Evolutionary conservation across 2,888 invertebrate species (phyloP).

Genomic region (Buathra laborator): DNA sequence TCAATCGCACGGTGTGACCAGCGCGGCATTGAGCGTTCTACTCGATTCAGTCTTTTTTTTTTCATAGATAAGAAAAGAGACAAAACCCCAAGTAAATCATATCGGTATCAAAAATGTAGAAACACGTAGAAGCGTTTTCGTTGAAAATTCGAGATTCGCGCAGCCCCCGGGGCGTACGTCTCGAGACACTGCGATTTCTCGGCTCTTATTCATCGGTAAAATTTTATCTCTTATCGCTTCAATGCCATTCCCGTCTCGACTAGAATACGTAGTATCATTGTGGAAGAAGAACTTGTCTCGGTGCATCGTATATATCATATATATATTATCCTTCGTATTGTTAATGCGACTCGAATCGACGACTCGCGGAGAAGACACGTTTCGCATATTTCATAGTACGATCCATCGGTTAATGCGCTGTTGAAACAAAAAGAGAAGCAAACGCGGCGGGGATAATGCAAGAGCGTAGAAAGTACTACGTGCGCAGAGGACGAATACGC

Average conservation of each 20-base stretch:
- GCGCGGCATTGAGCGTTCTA: slow-evolving; percentile 35
- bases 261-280: background rate
- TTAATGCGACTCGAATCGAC: slow-evolving; percentile 2
- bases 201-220: background rate
- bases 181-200: background rate
- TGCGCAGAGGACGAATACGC: slow-evolving; percentile 18
- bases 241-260: background rate
- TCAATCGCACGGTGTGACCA: slow-evolving; percentile 39
- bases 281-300: background rate
- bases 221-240: slow-evolving; percentile 1
- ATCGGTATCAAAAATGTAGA: slow-evolving; percentile 1
- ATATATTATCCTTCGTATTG: background rate
- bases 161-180: background rate
- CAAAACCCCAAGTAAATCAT: background rate
- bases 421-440: slow-evolving; percentile 33
- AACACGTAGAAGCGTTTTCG: background rate
- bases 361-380: background rate
- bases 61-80: background rate
- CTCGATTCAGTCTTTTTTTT: slow-evolving; percentile 17
- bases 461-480: background rate
- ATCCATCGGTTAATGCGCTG: slow-evolving; percentile 32
- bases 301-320: background rate
- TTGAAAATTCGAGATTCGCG: background rate
- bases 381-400: slow-evolving; percentile 32
- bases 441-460: slow-evolving; percentile 28